Evolutionary conservation across 2,888 invertebrate species (phyloP), one percentile per base, ranked within the genome.

Genomic region (Drosophila fungiperda): DNA sequence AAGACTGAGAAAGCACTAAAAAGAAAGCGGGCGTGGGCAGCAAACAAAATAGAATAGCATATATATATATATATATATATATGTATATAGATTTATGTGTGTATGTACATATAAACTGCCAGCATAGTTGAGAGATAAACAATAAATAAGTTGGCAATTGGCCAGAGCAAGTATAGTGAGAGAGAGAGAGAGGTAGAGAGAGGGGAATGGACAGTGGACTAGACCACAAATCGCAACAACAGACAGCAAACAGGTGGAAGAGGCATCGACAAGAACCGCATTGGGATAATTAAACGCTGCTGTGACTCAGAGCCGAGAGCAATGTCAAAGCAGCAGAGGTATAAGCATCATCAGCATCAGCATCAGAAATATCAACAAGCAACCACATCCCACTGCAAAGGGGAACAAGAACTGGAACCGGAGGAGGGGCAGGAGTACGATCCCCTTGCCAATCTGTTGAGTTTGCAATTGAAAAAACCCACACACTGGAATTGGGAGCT

Each of bases 401-500:
- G 29, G 5, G 29, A 29, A 29, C 29, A 6, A 29, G 17, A 40
- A 40, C 73, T 45, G 7, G 61, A 23, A 8, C 29, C 17, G 17
- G 23, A 50, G 15, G 54, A 61, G n/a, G 35, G 54, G 17, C 66
- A 70, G 3, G 80, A 83, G n/a, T 77, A 82, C 26, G 91, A 91
- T 77, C 80, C 89, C 7, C 71, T 91, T 38, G 83, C 89, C 23
- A 94, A 94, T 77, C 91, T 94, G 45, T 93, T 95, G 1, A 93
- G 93, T 62, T 88, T 95, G 29, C 93, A 94, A 84, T 88, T 95
- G 65, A 93, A 93, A 76, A 95, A 95, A 78, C 95, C 95, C 1
- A 93, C 93, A 70, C 92, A 93, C 70, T 95, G 95, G 94, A 94
- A 94, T 78, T 95, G 95, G 94, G 94, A 95, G 85, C 82, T 95